phyloP scores from a whole-genome alignment of 2,888 invertebrate species.

The Hemicrepidius hirtus region DNA sequence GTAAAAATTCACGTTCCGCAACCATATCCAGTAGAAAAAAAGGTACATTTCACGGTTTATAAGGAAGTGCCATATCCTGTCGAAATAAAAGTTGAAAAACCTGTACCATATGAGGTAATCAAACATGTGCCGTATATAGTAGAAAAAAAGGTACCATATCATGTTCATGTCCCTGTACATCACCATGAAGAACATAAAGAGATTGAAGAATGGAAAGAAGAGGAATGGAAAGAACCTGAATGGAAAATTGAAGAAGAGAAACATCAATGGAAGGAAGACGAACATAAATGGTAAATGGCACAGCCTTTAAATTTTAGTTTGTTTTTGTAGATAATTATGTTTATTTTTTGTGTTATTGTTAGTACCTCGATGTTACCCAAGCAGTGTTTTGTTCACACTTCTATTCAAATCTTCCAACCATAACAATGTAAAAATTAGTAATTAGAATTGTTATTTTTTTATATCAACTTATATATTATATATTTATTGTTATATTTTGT shows the following conservation, averaged over 20 bases:
- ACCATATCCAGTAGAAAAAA: constrained; percentile 78
- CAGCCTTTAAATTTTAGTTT: neutral
- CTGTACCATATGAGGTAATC: constrained; percentile 79
- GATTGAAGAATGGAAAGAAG: constrained; percentile 6
- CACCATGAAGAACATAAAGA: constrained; percentile 21
- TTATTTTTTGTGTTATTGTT: constrained; percentile 12
- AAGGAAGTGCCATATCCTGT: constrained; percentile 82
- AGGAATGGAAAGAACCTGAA: constrained; percentile 9
- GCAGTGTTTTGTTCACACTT: too few species aligned
- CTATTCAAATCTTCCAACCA: too few species aligned
- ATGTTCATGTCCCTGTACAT: constrained; percentile 80
- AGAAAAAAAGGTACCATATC: constrained; percentile 75
- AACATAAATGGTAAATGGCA: constrained; percentile 14
- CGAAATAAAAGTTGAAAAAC: constrained; percentile 81
- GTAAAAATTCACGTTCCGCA: constrained; percentile 80
- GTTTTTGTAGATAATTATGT: constrained; percentile 12
- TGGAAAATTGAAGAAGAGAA: constrained; percentile 24
- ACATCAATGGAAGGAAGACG: constrained; percentile 25
- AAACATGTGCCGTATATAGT: constrained; percentile 78
- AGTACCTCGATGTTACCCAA: neutral
- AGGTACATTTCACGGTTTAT: constrained; percentile 79
- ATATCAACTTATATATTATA: neutral
- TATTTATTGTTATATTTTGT: constrained; percentile 4
- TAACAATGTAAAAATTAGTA: too few species aligned
- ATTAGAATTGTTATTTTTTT: too few species aligned